These are phyloP conservation scores for Neelides sp. DNA, from an alignment of 1,140 invertebrate species.

Conservation along the genomic window DNA sequence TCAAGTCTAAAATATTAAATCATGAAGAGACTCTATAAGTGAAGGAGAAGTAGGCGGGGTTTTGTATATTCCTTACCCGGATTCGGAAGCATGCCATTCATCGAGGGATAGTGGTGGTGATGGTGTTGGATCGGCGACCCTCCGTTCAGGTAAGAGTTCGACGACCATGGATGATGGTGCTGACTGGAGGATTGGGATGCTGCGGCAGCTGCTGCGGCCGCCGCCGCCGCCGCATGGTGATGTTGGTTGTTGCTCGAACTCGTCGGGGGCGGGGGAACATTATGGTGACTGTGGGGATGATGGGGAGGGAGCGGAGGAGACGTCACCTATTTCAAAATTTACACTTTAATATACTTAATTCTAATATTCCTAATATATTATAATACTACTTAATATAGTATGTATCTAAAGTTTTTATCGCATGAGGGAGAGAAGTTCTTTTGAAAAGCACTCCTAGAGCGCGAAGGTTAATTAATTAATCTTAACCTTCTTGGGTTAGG, in stretches of 20 bases:
- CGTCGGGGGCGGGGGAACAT: slow-evolving; percentile 21
- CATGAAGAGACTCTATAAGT: background rate
- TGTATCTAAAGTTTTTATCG: too few species aligned
- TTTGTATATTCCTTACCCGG: slow-evolving; percentile 35
- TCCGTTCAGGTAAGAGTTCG: slow-evolving; percentile 27
- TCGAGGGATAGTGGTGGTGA: slow-evolving; percentile 52
- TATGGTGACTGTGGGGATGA: slow-evolving; percentile 29
- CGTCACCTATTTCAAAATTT: slow-evolving; percentile 8
- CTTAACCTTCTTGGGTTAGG: too few species aligned
- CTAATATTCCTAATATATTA: too few species aligned
- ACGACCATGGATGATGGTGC: slow-evolving; percentile 43
- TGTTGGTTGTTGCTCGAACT: slow-evolving; percentile 11
- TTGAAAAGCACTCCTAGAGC: too few species aligned
- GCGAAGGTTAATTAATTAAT: too few species aligned
- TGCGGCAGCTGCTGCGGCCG: slow-evolving; percentile 26
- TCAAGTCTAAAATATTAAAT: background rate
- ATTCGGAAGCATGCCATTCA: slow-evolving; percentile 39
- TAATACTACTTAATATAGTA: too few species aligned
- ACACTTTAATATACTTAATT: too few species aligned
- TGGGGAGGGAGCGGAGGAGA: slow-evolving; percentile 33
- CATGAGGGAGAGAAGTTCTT: too few species aligned
- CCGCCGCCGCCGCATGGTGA: slow-evolving; percentile 29
- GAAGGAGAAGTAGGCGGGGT: background rate
- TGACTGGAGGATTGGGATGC: slow-evolving; percentile 20
- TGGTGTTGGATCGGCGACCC: slow-evolving; percentile 43